Evolutionary conservation across 1,140 invertebrate genomes (phyloP), one percentile per base, ranked within the genome.

Genomic region (Lordiphosa collinella): DNA sequence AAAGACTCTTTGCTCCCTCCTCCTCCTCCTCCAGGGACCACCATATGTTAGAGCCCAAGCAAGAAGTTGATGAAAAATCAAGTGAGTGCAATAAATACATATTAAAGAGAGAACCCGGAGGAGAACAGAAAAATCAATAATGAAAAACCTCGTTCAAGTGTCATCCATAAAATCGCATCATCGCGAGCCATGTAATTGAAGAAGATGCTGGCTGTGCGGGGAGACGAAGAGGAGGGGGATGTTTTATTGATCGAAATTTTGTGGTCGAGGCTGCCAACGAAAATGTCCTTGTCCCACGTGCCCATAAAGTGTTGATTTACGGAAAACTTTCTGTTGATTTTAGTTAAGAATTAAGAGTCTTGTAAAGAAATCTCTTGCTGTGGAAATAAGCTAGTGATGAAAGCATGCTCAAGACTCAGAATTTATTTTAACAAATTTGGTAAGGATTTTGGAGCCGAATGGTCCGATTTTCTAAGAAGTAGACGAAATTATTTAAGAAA

Each of bases 121-220:
- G 51, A 36, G 38, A 47, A 60, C 67, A 67, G 60, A 38, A 56
- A 69, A 74, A 82, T 82, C 76, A 84, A 82, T 82, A 82, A 68
- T 75, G 65, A 50, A 40, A 29, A 48, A 72, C 64, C 51, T 38
- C 57, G 58, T 61, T 57, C 35, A 44, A 73, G 59, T 65, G 62
- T 41, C 53, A 71, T 53, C 67, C 55, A 68, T 68, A 29, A 69
- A 69, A 68, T 78, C 43, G 58, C 56, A 66, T 71, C 59, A 79
- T 35, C 38, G 41, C 36, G 43, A 43, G 60, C 54, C 67, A 80
- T 72, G 76, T 82, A 84, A 82, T 82, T 82, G 78, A 84, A 49
- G 7, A 37, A 13, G 32, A 32, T 49, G 50, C 38, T 38, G 31
- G 36, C 36, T 10, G 43, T 25, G 29, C 7, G 14, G 18, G 8